These are phyloP conservation scores for Dissostichus mawsoni DNA, from an alignment of 2,113 vertebrate genomes.

Conservation along the genomic window DNA sequence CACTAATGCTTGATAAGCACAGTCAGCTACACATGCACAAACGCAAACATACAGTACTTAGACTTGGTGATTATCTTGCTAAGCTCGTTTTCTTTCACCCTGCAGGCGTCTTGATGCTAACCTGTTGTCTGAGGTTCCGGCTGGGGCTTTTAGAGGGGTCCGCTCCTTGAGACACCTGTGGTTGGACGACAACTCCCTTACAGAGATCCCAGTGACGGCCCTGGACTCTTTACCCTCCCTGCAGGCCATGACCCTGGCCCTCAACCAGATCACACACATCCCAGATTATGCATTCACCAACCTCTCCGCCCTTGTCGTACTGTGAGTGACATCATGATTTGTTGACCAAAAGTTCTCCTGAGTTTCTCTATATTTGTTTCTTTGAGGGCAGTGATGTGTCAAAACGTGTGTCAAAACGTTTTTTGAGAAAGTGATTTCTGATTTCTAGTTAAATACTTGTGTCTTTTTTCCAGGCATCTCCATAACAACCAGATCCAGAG, in stretches of 20 bases:
- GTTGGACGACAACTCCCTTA: conserved; percentile 94
- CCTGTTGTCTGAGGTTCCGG: conserved; percentile 91
- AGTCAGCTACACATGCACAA: conserved; percentile 16
- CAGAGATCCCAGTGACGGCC: conserved; percentile 91
- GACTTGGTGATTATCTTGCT: conserved; percentile 57
- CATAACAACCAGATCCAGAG: conserved; percentile 95
- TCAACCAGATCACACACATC: conserved; percentile 93
- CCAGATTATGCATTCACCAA: conserved; percentile 94
- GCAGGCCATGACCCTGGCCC: conserved; percentile 96
- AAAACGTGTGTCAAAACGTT: conserved; percentile 16
- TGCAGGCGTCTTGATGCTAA: conserved; percentile 95
- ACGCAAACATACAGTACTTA: conserved; percentile 40
- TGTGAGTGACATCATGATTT: conserved; percentile 85
- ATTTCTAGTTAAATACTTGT: conserved; percentile 49
- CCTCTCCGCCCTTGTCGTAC: conserved; percentile 93
- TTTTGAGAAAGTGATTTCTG: conserved; percentile 22
- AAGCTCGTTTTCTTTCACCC: conserved; percentile 55
- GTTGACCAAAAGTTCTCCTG: conserved; percentile 26
- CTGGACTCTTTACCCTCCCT: conserved; percentile 91
- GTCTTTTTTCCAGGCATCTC: conserved; percentile 87
- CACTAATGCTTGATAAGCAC: conserved; percentile 40
- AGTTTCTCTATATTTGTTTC: conserved; percentile 14
- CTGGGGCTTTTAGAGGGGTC: conserved; percentile 90
- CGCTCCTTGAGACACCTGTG: conserved; percentile 93
- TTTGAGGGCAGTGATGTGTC: not conserved